Conservation (phyloP, 2,113 vertebrate genomes). For the Prionailurus bengalensis region DNA sequence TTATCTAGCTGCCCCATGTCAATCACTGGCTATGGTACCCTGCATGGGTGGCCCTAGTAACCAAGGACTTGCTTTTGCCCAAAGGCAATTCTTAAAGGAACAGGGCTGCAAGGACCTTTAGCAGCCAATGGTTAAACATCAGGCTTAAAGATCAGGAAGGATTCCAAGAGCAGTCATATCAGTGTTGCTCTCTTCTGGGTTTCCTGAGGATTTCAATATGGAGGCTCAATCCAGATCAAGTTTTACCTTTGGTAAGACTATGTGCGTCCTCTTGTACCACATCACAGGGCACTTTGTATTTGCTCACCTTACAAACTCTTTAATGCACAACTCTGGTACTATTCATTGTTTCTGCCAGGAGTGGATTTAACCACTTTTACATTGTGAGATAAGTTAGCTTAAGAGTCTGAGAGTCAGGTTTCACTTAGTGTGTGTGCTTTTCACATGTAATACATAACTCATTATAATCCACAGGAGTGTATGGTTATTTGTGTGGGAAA, state of each 20-base stretch:
- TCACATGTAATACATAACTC: not conserved
- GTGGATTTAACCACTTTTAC: not conserved
- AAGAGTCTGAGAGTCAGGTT: not conserved
- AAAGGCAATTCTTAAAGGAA: not conserved
- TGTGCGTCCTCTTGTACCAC: not conserved
- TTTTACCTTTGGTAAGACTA: not conserved
- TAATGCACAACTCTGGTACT: no score
- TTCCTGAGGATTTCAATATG: not conserved
- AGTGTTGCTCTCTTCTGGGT: not conserved
- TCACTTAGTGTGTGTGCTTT: not conserved
- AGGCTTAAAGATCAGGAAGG: not conserved
- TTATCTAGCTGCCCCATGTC: not conserved
- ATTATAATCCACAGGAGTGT: no score
- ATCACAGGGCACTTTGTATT: not conserved
- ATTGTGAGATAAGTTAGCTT: not conserved
- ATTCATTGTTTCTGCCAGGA: not conserved
- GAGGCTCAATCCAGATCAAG: not conserved
- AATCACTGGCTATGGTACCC: not conserved
- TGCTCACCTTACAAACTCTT: not conserved
- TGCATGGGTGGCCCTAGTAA: rapidly evolving
- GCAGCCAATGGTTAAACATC: not conserved
- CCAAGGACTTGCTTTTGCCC: not conserved
- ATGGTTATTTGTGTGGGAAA: no score
- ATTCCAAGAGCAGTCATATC: no score
- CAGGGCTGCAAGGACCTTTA: rapidly evolving